These are phyloP conservation scores for Drosophila trichaetosa DNA, from an alignment of 2,888 invertebrate genomes.

Conservation along the genomic window DNA sequence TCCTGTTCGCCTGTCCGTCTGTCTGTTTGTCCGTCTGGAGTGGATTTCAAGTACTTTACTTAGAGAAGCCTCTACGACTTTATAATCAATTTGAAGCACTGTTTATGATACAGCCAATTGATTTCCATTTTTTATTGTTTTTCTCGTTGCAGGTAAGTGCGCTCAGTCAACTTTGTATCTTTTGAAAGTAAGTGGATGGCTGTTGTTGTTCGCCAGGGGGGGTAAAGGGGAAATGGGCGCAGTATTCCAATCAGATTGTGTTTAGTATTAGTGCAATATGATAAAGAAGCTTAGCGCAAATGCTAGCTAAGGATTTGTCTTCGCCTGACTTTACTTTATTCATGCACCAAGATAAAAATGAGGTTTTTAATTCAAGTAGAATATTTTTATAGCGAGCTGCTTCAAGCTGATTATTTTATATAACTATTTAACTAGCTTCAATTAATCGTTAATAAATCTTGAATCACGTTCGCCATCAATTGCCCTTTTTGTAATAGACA, in stretches of 20 bases:
- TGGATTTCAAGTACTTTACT: conserved; percentile 50
- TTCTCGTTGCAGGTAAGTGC: conserved; percentile 59
- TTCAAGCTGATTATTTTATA: background rate
- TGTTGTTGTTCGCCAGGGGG: too few relatives aligned
- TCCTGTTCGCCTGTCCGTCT: conserved; percentile 15
- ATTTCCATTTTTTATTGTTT: conserved; percentile 56
- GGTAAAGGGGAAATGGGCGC: background rate
- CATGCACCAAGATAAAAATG: background rate
- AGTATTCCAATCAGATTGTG: conserved; percentile 1
- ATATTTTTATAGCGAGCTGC: background rate
- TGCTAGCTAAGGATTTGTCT: background rate
- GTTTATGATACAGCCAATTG: conserved; percentile 63
- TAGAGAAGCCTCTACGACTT: conserved; percentile 43
- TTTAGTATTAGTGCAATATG: background rate
- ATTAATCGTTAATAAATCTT: background rate
- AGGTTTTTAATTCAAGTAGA: background rate
- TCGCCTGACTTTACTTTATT: background rate
- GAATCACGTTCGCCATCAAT: background rate
- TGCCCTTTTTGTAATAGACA: too few relatives aligned
- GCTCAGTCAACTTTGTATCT: conserved; percentile 46
- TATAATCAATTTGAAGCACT: conserved; percentile 56
- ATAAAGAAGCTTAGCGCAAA: background rate
- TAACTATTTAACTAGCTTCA: background rate
- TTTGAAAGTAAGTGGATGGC: conserved; percentile 41
- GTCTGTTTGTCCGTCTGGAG: conserved; percentile 24